A percentile compares a stretch with the other conserved stretches of the same genome.
These are phyloP conservation scores for Semotilus atromaculatus DNA, from an alignment of 2,797 vertebrate genomes.

Conservation along the genomic window DNA sequence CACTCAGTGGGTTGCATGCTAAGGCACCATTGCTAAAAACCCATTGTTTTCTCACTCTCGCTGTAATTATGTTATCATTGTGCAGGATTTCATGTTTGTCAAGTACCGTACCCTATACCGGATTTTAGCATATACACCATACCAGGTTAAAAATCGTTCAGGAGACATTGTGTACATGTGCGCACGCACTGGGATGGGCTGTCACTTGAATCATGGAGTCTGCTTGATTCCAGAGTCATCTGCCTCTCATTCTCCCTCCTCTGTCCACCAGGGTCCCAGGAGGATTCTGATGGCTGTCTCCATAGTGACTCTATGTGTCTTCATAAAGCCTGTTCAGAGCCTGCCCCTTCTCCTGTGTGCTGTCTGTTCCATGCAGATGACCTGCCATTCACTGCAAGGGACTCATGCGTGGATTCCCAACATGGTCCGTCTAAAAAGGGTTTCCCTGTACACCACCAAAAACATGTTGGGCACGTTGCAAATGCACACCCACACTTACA, in stretches of 20 bases:
- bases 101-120: background rate
- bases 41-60: background rate
- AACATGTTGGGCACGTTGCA: slow-evolving; percentile 54
- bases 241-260: slow-evolving; percentile 78
- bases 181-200: slow-evolving; percentile 70
- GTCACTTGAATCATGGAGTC: slow-evolving; percentile 80
- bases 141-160: background rate
- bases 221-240: slow-evolving; percentile 81
- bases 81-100: slow-evolving; percentile 10
- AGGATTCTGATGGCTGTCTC: slow-evolving; percentile 82
- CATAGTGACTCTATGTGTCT: slow-evolving; percentile 83
- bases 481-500: slow-evolving; percentile 29
- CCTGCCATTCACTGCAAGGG: slow-evolving; percentile 70
- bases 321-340: slow-evolving; percentile 63
- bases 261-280: slow-evolving; percentile 70
- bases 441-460: slow-evolving; percentile 70
- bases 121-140: slow-evolving; percentile 11
- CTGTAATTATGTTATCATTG: slow-evolving; percentile 15
- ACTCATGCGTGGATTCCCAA: slow-evolving; percentile 66
- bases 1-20: slow-evolving; percentile 14
- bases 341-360: slow-evolving; percentile 64
- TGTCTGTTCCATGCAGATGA: slow-evolving; percentile 73
- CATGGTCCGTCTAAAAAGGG: slow-evolving; percentile 70
- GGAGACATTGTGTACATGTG: background rate
- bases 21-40: background rate